Base-by-base conservation (phyloP, 2,113 vertebrate species). In the Zapornia atra region DNA sequence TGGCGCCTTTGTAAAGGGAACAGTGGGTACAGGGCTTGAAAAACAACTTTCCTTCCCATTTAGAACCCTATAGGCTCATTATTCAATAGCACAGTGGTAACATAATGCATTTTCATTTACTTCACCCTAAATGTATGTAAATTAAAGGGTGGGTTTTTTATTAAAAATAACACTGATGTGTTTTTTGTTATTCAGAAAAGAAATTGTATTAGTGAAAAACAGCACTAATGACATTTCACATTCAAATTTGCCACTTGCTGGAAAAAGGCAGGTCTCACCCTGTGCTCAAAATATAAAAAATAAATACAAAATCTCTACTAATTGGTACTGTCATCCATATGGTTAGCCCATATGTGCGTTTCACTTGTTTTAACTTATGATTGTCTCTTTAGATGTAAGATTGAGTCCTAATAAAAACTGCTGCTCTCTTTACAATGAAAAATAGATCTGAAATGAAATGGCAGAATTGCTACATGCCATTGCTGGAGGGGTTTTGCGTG, bases 111-210 rank as follows among this genome's bases (percentile, higher is more conserved):
- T 98, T 98, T 98, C 97, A 98, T 98, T 98, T 98, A 98, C 96
- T 98, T 97, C 93, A 96, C 90, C 96, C 97, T 98, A 98, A 98
- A 98, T 97, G 96, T 98, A 98, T 98, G 98, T 98, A 98, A 98
- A 98, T 98, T 98, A 97, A 98, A 98, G 98, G 97, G 98, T 97
- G 92, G 19, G 7, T 97, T 98, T 98, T 98, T 97, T 98, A 98
- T 98, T 98, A 98, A 98, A 98, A 98, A 98, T 98, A 98, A 98
- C 97, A 97, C 97, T 93, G 97, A 98, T 98, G 97, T 97, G 97
- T 97, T 98, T 97, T 98, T 98, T 98, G 97, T 98, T 98, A 97
- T 96, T 98, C 96, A 96, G 97, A 98, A 97, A 96, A 97, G 97
- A 92, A 97, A 95, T 94, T 70, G 92, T 96, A 87, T 97, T 95